Evolutionary conservation across 2,888 invertebrate species (phyloP), one percentile per base, ranked within the genome.

Genomic region (Drosophila gaucha): DNA sequence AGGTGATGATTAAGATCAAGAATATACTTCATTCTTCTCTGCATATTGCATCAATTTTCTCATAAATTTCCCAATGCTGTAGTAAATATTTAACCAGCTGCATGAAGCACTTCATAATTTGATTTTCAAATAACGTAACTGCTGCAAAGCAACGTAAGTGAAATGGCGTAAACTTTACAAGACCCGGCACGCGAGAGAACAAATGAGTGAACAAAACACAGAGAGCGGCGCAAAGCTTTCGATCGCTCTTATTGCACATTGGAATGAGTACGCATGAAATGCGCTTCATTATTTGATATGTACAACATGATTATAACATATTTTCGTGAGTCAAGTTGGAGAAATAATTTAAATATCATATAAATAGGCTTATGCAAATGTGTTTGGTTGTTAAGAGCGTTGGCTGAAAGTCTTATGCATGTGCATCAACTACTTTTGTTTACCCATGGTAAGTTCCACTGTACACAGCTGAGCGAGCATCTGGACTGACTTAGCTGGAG

Each of bases 381-480:
- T 24, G 14, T 2, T 10, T 20, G 28, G 22, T 24, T 43, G 6
- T 2, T 6, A 12, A 3, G 12, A 16, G 9, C 2, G 8, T 16
- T 10, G 14, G 6, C 10, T 28, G 1, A 9, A 12, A 22, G 2
- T 24, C 8, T 8, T 35, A 24, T 35, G 22, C 14, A 18, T 44
- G 26, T 28, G 12, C 26, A 28, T 26, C 28, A 10, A 43, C 10
- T 9, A 1, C 0, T 20, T 36, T 24, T 18, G 24, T 26, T 18
- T 28, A 8, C 16, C 12, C 12, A 1, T 12, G 18, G 2, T 4
- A 24, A 4, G 33, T 22, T 30, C 64, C 83, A 78, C 79, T 70
- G 77, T 71, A 35, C 60, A 64, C 76, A 76, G 76, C 60, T 66
- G 73, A 67, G 79, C 51, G 54, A 56, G 77, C 72, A 64, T 56